Base-by-base conservation (phyloP, 2,113 vertebrate species). In the Thymallus thymallus region DNA sequence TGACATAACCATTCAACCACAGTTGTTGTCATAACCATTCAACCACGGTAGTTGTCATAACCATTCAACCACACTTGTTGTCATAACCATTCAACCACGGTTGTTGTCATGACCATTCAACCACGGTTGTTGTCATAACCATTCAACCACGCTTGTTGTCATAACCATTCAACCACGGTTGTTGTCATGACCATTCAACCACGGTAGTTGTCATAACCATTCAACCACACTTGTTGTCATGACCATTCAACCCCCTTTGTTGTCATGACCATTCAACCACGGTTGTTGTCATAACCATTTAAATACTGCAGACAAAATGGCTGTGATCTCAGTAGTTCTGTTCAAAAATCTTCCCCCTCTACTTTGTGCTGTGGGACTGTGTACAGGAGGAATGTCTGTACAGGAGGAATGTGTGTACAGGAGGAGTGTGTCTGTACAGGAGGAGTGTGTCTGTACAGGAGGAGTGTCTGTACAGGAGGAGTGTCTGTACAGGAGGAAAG, bases 181-280 rank as follows among this genome's bases (percentile, higher is more conserved):
- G 82, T 82, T 79, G 76, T 86, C 76, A 81, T 84, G 75, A 79
- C 60, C 68, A 71, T 61, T 72, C n/a, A n/a, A n/a, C n/a, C n/a
- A n/a, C n/a, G n/a, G n/a, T n/a, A n/a, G 82, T 82, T 79, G 76
- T 86, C 76, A 81, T 84, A 76, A 79, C 60, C 68, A 71, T 61
- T 72, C n/a, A n/a, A n/a, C n/a, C n/a, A n/a, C n/a, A n/a, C 79
- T 82, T 82, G 82, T 82, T 79, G 76, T 86, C 76, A 81, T 84
- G 75, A 79, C 60, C 68, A 71, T 61, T 72, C n/a, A n/a, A n/a
- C n/a, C n/a, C n/a, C n/a, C n/a, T n/a, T 82, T 82, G 82, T 82
- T 79, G 76, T 86, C 76, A 81, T 84, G 75, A 79, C 60, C 68
- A 71, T 61, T 72, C n/a, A n/a, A n/a, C n/a, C n/a, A n/a, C 64